Evolutionary conservation across 2,113 vertebrate species (phyloP).

Genomic region (Zapornia atra): DNA sequence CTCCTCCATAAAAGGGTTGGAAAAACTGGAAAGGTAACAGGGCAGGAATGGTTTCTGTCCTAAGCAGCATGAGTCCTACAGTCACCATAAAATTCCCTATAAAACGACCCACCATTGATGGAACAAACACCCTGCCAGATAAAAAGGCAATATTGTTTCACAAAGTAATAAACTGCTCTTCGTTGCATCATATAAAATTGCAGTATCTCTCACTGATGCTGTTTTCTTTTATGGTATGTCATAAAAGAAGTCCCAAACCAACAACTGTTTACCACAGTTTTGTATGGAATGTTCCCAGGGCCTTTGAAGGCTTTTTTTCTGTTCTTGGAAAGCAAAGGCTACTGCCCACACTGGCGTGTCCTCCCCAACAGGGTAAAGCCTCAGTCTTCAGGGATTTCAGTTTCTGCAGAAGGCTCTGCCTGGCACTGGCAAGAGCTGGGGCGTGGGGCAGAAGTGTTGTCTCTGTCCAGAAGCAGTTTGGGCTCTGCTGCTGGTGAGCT

Average conservation of each 20-base stretch:
- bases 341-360: fast-evolving
- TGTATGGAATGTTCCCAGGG: background rate
- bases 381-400: background rate
- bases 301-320: background rate
- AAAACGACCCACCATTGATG: background rate
- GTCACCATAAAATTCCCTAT: background rate
- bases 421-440: fast-evolving
- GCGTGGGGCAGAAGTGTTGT: fast-evolving
- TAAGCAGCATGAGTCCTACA: background rate
- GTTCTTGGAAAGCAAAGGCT: background rate
- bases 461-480: fast-evolving
- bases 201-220: background rate
- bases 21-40: background rate
- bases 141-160: background rate
- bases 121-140: background rate
- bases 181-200: background rate
- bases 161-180: background rate
- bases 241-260: background rate
- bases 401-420: background rate
- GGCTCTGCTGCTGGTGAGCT: background rate
- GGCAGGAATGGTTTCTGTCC: background rate
- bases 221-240: background rate
- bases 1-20: background rate
- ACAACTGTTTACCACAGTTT: background rate
- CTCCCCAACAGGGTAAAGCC: background rate